These are phyloP conservation scores for Stenurella melanura DNA, from an alignment of 2,888 invertebrate genomes.

Conservation along the genomic window DNA sequence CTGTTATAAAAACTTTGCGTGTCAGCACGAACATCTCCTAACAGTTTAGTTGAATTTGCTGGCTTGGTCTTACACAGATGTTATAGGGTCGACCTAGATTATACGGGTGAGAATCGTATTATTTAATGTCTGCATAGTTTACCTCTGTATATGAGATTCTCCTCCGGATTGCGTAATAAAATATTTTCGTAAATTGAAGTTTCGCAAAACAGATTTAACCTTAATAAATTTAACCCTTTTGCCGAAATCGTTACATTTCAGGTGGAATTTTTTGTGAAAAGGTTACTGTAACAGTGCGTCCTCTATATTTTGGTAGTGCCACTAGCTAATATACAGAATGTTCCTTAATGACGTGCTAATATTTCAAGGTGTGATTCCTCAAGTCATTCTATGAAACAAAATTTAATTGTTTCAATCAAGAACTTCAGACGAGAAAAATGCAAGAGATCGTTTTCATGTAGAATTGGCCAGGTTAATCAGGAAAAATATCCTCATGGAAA, in stretches of 20 bases:
- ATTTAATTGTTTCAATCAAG: too few relatives aligned
- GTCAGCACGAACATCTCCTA: constrained; percentile 4
- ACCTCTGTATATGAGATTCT: constrained; percentile 12
- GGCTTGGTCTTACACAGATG: constrained; percentile 11
- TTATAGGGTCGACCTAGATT: constrained; percentile 27
- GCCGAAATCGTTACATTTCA: neutral
- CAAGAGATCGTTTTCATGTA: too few relatives aligned
- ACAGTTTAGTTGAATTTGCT: constrained; percentile 27
- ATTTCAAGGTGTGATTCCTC: too few relatives aligned
- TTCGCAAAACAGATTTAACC: neutral
- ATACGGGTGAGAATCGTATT: constrained; percentile 23
- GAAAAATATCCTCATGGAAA: too few relatives aligned
- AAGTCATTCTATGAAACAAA: too few relatives aligned
- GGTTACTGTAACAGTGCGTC: neutral
- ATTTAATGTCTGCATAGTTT: constrained; percentile 24
- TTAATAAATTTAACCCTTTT: constrained; percentile 11
- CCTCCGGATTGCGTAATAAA: constrained; percentile 2
- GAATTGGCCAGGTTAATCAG: too few relatives aligned
- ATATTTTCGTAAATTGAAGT: constrained; percentile 20
- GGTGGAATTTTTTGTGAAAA: neutral
- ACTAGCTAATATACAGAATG: neutral
- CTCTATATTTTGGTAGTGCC: neutral
- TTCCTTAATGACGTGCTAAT: too few relatives aligned
- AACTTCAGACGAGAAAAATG: too few relatives aligned
- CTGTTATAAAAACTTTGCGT: constrained; percentile 16